phyloP scores from a whole-genome alignment of 2,113 vertebrate genomes.

The Osmerus mordax region DNA sequence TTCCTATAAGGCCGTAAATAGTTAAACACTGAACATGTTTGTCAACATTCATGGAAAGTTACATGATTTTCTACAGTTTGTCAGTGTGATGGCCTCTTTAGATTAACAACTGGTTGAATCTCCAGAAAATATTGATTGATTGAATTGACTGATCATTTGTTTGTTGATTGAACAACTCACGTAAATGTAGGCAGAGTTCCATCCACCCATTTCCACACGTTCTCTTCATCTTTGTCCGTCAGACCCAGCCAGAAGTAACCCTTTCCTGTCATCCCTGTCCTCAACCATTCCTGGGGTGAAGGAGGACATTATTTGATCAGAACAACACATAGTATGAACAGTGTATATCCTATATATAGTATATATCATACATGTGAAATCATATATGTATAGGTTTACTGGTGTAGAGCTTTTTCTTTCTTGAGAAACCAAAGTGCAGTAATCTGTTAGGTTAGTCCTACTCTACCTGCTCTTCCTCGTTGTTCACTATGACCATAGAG shows the following conservation, averaged over 20 bases:
- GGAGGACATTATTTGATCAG: slow-evolving; percentile 12
- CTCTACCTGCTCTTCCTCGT: slow-evolving; percentile 89
- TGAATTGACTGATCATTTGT: neutral
- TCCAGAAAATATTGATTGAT: neutral
- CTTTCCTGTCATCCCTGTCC: slow-evolving; percentile 75
- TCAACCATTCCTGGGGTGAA: slow-evolving; percentile 84
- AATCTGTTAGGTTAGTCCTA: neutral
- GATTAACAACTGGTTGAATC: neutral
- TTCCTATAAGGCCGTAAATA: slow-evolving; percentile 70
- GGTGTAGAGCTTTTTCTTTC: neutral
- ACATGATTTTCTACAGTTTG: neutral
- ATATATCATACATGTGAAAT: no score
- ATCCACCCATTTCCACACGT: slow-evolving; percentile 91
- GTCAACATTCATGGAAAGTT: neutral
- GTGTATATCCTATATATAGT: no score
- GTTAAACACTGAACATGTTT: neutral
- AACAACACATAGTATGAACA: no score
- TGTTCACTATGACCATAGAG: slow-evolving; percentile 83
- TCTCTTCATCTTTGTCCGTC: slow-evolving; percentile 81
- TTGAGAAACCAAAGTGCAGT: neutral
- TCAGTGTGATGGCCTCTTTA: no score
- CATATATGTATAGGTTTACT: neutral
- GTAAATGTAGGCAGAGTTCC: slow-evolving; percentile 79
- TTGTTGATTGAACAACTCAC: slow-evolving; percentile 68
- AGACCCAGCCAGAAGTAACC: slow-evolving; percentile 93